phyloP scores from a whole-genome alignment of 2,797 vertebrate genomes.

The Fistularia tabacaria region DNA sequence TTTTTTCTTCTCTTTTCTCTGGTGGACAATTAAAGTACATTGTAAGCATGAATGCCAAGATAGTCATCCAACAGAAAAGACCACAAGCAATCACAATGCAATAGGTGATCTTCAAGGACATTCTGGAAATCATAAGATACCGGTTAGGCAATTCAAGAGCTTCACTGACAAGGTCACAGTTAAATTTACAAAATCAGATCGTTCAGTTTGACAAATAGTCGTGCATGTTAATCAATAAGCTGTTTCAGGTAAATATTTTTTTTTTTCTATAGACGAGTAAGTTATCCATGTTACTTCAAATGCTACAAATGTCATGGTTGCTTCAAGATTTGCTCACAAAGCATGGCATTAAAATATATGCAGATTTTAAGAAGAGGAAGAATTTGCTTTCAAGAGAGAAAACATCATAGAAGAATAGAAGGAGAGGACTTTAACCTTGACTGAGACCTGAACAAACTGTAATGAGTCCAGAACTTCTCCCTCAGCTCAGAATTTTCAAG shows the following conservation, averaged over 20 bases:
- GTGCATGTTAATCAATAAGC: not conserved
- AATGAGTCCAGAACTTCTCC: slow-evolving; percentile 59
- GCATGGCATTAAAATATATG: slow-evolving; percentile 8
- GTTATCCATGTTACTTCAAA: not conserved
- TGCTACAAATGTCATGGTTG: not conserved
- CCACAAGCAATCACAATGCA: too few relatives aligned
- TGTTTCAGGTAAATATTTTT: not conserved
- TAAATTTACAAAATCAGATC: too few relatives aligned
- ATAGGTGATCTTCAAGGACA: too few relatives aligned
- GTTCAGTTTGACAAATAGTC: too few relatives aligned
- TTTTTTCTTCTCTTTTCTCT: too few relatives aligned
- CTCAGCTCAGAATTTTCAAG: slow-evolving; percentile 52
- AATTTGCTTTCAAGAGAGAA: slow-evolving; percentile 7
- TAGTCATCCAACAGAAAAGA: too few relatives aligned
- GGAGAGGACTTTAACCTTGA: slow-evolving; percentile 43
- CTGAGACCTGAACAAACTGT: slow-evolving; percentile 48
- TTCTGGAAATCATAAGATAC: too few relatives aligned
- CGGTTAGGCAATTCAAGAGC: too few relatives aligned
- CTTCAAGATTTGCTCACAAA: slow-evolving; percentile 13
- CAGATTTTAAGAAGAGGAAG: slow-evolving; percentile 1
- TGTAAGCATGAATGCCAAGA: too few relatives aligned
- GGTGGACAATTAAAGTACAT: too few relatives aligned
- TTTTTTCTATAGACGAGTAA: not conserved
- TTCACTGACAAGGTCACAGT: too few relatives aligned
- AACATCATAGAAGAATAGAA: slow-evolving; percentile 12